These are phyloP conservation scores for Eupithecia insigniata DNA, from an alignment of 2,888 invertebrate genomes.

Conservation along the genomic window DNA sequence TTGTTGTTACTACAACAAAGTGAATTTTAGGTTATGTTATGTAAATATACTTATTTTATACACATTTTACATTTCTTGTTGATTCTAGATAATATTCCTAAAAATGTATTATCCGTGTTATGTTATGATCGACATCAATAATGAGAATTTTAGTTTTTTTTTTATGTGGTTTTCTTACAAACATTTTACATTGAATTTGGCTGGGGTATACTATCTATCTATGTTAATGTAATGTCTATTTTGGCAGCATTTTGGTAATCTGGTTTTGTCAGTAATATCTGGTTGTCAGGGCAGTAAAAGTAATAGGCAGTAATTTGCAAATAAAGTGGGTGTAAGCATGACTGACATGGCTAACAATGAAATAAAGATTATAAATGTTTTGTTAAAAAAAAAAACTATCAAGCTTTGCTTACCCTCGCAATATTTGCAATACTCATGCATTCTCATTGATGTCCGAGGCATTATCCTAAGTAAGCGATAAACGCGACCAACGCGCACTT, in stretches of 20 bases:
- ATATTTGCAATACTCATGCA: conserved; percentile 1
- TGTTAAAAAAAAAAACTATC: not conserved
- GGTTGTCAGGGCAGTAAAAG: not conserved
- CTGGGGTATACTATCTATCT: not conserved
- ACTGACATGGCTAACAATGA: not conserved
- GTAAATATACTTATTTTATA: no score
- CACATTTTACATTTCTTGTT: not conserved
- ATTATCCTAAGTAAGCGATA: not conserved
- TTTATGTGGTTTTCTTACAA: not conserved
- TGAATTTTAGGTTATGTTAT: no score
- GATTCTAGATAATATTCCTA: not conserved
- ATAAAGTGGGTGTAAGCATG: not conserved
- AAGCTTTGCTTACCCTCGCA: not conserved
- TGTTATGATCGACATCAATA: no score
- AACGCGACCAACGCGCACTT: not conserved
- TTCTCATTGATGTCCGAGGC: not conserved
- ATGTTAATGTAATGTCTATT: not conserved
- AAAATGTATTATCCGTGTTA: not conserved
- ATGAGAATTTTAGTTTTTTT: not conserved
- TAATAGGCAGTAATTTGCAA: no score
- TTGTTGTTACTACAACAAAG: no score
- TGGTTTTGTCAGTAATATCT: not conserved
- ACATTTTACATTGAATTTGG: not conserved
- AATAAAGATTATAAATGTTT: no score
- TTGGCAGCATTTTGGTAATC: not conserved